These are phyloP conservation scores for Sarcophaga caerulescens DNA, from an alignment of 2,888 invertebrate genomes.

Conservation along the genomic window DNA sequence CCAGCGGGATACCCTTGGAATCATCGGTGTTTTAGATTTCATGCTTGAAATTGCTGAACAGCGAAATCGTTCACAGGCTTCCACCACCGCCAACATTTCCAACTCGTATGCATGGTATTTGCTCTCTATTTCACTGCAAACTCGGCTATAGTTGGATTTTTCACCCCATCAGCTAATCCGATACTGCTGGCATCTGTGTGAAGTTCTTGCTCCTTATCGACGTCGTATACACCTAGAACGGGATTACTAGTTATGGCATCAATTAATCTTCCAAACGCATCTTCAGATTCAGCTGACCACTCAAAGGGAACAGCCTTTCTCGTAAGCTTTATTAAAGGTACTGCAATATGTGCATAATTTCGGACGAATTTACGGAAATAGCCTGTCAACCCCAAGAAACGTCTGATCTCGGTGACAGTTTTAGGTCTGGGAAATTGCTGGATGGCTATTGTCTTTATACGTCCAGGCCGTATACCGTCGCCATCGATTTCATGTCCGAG, in stretches of 20 bases:
- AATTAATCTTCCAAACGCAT: constrained; percentile 59
- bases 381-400: constrained; percentile 73
- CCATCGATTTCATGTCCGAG: constrained; percentile 70
- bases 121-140: constrained; percentile 70
- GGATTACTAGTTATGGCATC: constrained; percentile 53
- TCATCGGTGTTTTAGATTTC: constrained; percentile 71
- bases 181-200: constrained; percentile 68
- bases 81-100: constrained; percentile 75
- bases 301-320: constrained; percentile 56
- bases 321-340: constrained; percentile 68
- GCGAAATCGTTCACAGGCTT: constrained; percentile 75
- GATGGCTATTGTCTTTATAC: constrained; percentile 71
- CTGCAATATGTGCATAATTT: constrained; percentile 68
- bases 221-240: constrained; percentile 62
- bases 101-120: constrained; percentile 75
- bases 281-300: constrained; percentile 34
- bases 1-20: constrained; percentile 68
- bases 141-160: constrained; percentile 72
- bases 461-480: constrained; percentile 71
- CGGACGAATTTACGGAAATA: constrained; percentile 74
- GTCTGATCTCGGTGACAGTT: constrained; percentile 69
- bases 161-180: constrained; percentile 71
- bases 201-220: constrained; percentile 65
- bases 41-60: constrained; percentile 75
- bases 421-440: constrained; percentile 63